Evolutionary conservation across 2,113 vertebrate genomes (phyloP).

Genomic region (Redunca redunca): DNA sequence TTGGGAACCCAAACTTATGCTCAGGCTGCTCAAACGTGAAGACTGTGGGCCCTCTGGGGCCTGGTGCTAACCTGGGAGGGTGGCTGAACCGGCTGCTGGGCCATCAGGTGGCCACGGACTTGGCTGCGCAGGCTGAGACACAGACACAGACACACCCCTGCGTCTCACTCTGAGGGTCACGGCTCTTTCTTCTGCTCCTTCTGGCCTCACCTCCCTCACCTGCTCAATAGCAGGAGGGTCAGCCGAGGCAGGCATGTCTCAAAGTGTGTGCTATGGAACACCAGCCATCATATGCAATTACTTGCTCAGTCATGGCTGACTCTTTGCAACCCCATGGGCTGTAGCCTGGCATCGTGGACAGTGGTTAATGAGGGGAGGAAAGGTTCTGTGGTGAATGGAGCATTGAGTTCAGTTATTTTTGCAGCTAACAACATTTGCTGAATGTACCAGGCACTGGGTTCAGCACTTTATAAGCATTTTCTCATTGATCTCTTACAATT

Average conservation of each 20-base stretch:
- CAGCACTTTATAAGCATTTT: background rate
- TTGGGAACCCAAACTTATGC: background rate
- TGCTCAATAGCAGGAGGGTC: background rate
- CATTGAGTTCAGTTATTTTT: background rate
- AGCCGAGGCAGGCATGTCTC: background rate
- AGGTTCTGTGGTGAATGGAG: background rate
- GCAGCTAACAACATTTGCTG: background rate
- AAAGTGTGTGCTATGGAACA: background rate
- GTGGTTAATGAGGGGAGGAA: background rate
- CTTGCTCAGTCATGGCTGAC: background rate
- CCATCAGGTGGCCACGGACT: background rate
- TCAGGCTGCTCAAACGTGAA: background rate
- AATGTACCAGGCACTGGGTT: background rate
- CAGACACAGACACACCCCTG: background rate
- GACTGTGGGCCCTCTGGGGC: background rate
- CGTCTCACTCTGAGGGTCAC: background rate
- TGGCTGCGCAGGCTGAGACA: background rate
- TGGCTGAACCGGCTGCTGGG: background rate
- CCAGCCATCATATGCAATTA: background rate
- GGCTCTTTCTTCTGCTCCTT: background rate
- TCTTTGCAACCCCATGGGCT: background rate
- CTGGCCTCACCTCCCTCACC: background rate
- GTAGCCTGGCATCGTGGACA: background rate
- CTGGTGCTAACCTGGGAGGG: background rate
- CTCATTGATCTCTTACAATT: background rate